Base-by-base conservation (phyloP, 2,113 vertebrate species). In the Arenaria interpres region DNA sequence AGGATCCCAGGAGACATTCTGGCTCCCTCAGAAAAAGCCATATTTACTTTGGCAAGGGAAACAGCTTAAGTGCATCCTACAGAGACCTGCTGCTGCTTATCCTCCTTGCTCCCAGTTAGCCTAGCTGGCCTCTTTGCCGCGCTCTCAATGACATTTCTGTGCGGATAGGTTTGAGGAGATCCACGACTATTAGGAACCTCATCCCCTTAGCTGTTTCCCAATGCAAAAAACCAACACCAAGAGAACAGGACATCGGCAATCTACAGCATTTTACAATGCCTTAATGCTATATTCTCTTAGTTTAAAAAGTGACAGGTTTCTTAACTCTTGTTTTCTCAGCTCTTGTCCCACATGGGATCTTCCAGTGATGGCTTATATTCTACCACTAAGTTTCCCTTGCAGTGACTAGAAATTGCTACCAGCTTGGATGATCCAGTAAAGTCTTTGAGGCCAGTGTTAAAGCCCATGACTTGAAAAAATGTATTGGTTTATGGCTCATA, bases 181-280 rank as follows among this genome's bases (percentile, higher is more conserved):
- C 33, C 18, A 9, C 13, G 9, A 14, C 15, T 54, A 17, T 69
- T 64, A 60, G 45, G 27, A 87, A 39, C 28, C 22, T 74, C 51
- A 54, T 51, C 4, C 4, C 17, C 15, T 57, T 53, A 27, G 9
- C 37, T 37, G 17, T 25, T n/a, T 18, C 18, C 37, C 66, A 35
- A 39, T 66, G n/a, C 30, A 41, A 76, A 39, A 78, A 39, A 6
- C 1, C 10, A 30, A 10, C 41, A n/a, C 43, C 0, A 0, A 19
- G 51, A 28, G 41, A 6, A 15, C 35, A 41, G 43, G 20, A 28
- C 9, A 7, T 3, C 32, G 15, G 24, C 10, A 53, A 50, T 35
- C n/a, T 51, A 22, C 24, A 60, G 16, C 19, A 48, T 59, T 59
- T n/a, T 67, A 19, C 7, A 35, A 4, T 69, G 28, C 27, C 33